Percentiles rank a stretch among this genome's conserved stretches.
These are phyloP conservation scores for Echinops telfairi DNA, from an alignment of 2,113 vertebrate genomes.

Conservation along the genomic window DNA sequence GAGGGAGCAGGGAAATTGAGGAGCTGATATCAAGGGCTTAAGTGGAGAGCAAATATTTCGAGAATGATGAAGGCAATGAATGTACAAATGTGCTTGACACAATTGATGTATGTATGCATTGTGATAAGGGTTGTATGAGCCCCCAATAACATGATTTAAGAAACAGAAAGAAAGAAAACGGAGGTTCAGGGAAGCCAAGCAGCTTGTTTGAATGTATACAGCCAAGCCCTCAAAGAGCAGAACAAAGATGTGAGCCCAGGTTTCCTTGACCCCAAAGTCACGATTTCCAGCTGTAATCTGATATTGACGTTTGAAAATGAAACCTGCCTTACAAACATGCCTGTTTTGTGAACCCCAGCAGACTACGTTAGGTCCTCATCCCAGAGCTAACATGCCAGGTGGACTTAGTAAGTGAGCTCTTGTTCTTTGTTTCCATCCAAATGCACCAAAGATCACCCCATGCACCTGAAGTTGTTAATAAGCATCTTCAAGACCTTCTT, in stretches of 20 bases:
- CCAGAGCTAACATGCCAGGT: not conserved
- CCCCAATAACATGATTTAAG: too few species aligned
- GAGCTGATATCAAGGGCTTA: too few species aligned
- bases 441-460: not conserved
- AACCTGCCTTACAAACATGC: not conserved
- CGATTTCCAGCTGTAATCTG: not conserved
- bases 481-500: not conserved
- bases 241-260: not conserved
- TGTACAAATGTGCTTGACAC: too few species aligned
- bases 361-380: not conserved
- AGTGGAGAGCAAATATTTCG: too few species aligned
- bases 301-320: not conserved
- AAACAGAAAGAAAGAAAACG: too few species aligned
- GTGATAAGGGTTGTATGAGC: too few species aligned
- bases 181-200: not conserved
- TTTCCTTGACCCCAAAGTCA: not conserved
- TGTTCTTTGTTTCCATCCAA: not conserved
- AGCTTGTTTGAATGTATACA: not conserved
- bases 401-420: not conserved
- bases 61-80: too few species aligned
- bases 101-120: too few species aligned
- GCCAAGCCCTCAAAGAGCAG: not conserved
- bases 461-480: not conserved
- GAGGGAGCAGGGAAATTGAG: too few species aligned
- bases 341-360: not conserved